phyloP scores from a whole-genome alignment of 2,888 invertebrate species.

The Coenonympha arcania region DNA sequence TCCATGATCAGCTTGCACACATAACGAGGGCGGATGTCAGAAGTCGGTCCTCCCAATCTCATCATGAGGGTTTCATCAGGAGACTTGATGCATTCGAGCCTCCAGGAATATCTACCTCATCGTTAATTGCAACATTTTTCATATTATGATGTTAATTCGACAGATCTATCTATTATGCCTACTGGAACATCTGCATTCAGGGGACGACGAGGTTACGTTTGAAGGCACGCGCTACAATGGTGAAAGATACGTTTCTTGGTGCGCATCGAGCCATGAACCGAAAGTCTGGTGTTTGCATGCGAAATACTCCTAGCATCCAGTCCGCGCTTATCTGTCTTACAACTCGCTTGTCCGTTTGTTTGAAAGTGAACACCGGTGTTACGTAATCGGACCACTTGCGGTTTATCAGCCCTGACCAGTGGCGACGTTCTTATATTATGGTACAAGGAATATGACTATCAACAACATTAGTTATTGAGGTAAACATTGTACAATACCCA shows the following conservation, averaged over 20 bases:
- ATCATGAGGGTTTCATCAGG: too few relatives aligned
- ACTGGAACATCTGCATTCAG: slow-evolving; percentile 42
- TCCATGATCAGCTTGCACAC: too few relatives aligned
- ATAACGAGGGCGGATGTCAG: too few relatives aligned
- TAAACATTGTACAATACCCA: not conserved
- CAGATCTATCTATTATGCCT: slow-evolving; percentile 29
- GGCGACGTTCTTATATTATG: not conserved
- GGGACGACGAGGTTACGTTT: slow-evolving; percentile 43
- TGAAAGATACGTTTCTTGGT: slow-evolving; percentile 74
- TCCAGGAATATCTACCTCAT: too few relatives aligned
- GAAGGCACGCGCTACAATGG: slow-evolving; percentile 70
- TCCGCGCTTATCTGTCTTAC: slow-evolving; percentile 56
- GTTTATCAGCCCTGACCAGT: not conserved
- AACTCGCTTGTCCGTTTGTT: slow-evolving; percentile 47
- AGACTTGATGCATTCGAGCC: too few relatives aligned
- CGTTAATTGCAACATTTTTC: too few relatives aligned
- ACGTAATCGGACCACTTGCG: slow-evolving; percentile 19
- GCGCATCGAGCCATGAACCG: slow-evolving; percentile 73
- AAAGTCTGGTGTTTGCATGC: slow-evolving; percentile 72
- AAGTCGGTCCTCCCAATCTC: too few relatives aligned
- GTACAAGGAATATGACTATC: not conserved
- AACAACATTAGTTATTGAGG: not conserved
- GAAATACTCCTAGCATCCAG: slow-evolving; percentile 63
- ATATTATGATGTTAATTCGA: too few relatives aligned
- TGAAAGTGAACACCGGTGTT: slow-evolving; percentile 26